A percentile compares a stretch with the other conserved stretches of the same genome.
Conservation (phyloP, 2,113 vertebrate genomes). For the Tachuris rubrigastra region DNA sequence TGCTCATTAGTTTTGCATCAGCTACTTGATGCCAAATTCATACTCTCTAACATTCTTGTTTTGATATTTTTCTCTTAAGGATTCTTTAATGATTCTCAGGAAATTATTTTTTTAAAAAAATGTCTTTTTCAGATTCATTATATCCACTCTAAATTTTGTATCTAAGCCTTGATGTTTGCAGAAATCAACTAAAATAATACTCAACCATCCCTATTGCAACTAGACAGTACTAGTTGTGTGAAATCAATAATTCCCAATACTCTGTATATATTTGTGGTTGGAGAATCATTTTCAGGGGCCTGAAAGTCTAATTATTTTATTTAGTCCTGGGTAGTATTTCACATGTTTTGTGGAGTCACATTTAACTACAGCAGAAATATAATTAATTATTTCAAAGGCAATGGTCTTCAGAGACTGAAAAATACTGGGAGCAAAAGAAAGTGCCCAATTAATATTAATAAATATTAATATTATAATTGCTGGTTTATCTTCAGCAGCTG, state of each 20-base stretch:
- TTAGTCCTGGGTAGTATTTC: background rate
- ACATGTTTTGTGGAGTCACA: background rate
- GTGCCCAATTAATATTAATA: background rate
- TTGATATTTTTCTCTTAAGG: background rate
- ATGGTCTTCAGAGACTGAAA: background rate
- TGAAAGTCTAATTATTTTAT: background rate
- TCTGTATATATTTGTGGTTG: background rate
- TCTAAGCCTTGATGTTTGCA: background rate
- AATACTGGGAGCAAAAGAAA: background rate
- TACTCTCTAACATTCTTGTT: background rate
- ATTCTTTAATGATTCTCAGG: background rate
- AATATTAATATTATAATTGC: background rate
- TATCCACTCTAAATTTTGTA: background rate
- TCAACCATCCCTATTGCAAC: background rate
- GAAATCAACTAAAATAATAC: background rate
- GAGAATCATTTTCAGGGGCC: background rate
- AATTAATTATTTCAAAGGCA: background rate
- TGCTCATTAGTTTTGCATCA: conserved; percentile 45
- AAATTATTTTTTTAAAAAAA: background rate
- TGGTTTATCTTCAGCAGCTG: background rate
- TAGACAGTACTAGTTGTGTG: background rate
- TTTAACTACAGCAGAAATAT: background rate
- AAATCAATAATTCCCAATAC: background rate
- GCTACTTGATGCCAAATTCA: background rate
- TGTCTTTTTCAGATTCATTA: background rate